phyloP scores from a whole-genome alignment of 1,140 invertebrate species.

The Drosophila bocki region DNA sequence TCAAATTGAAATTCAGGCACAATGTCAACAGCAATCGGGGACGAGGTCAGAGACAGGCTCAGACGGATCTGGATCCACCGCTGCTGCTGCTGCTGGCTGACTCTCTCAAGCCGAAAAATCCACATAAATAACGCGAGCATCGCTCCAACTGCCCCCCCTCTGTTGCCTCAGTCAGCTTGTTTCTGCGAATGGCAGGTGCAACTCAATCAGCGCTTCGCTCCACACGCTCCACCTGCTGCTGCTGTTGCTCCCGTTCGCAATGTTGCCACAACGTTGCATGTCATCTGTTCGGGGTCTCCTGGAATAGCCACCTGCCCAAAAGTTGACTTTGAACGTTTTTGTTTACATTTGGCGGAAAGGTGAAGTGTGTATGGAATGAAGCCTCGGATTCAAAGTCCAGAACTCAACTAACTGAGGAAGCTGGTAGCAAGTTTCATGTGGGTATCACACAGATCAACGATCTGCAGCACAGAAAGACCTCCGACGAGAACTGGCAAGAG shows the following conservation, averaged over 20 bases:
- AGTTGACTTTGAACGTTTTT: slow-evolving; percentile 56
- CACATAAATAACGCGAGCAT: slow-evolving; percentile 76
- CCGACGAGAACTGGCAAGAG: slow-evolving; percentile 13
- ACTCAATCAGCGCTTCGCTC: slow-evolving; percentile 70
- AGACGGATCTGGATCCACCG: slow-evolving; percentile 22
- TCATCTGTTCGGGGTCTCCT: slow-evolving; percentile 46
- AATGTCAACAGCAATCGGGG: slow-evolving; percentile 70
- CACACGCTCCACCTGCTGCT: slow-evolving; percentile 19
- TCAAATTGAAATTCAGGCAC: slow-evolving; percentile 78
- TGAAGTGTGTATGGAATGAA: slow-evolving; percentile 53
- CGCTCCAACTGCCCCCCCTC: slow-evolving; percentile 21
- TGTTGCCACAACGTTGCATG: slow-evolving; percentile 56
- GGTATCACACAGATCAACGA: slow-evolving; percentile 75
- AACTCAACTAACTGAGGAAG: slow-evolving; percentile 65
- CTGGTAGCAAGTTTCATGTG: slow-evolving; percentile 64
- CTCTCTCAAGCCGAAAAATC: slow-evolving; percentile 57
- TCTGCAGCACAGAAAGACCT: slow-evolving; percentile 46
- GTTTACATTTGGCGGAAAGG: slow-evolving; percentile 53
- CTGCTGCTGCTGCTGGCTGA: background rate
- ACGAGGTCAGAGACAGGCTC: slow-evolving; percentile 47
- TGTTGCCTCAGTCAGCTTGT: slow-evolving; percentile 50
- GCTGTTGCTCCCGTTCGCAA: background rate
- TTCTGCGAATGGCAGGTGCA: slow-evolving; percentile 84
- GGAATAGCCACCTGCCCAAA: slow-evolving; percentile 59
- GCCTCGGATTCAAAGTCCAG: slow-evolving; percentile 2